Conservation (phyloP, 2,888 invertebrate species). For the Eudasyphora cyanicolor region DNA sequence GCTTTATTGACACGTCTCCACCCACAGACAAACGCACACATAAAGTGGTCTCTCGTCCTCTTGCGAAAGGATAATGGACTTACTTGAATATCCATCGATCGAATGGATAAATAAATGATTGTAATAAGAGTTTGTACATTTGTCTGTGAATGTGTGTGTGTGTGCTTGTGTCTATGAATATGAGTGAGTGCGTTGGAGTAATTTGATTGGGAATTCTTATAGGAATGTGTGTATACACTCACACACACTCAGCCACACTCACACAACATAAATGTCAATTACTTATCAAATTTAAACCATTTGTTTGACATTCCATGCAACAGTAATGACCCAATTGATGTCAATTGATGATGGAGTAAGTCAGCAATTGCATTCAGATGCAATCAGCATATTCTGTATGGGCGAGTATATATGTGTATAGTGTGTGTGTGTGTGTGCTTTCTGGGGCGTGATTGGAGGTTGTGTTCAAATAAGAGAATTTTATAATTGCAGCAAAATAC, state of each 20-base stretch:
- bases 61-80: background rate
- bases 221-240: too few species aligned
- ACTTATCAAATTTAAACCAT: slow-evolving; percentile 53
- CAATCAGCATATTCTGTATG: too few species aligned
- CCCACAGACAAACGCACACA: background rate
- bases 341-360: slow-evolving; percentile 47
- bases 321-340: slow-evolving; percentile 56
- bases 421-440: background rate
- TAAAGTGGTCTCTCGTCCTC: background rate
- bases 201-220: background rate
- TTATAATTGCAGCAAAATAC: background rate
- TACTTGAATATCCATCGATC: slow-evolving; percentile 7
- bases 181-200: background rate
- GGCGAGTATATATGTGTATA: background rate
- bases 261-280: slow-evolving; percentile 53
- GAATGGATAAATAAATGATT: background rate
- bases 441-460: background rate
- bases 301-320: slow-evolving; percentile 48
- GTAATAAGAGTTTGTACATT: background rate
- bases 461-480: too few species aligned
- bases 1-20: background rate
- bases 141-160: background rate
- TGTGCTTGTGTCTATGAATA: background rate
- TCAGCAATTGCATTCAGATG: background rate
- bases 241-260: too few species aligned